Conservation (phyloP, 2,888 invertebrate species). For the Leptura quadrifasciata region DNA sequence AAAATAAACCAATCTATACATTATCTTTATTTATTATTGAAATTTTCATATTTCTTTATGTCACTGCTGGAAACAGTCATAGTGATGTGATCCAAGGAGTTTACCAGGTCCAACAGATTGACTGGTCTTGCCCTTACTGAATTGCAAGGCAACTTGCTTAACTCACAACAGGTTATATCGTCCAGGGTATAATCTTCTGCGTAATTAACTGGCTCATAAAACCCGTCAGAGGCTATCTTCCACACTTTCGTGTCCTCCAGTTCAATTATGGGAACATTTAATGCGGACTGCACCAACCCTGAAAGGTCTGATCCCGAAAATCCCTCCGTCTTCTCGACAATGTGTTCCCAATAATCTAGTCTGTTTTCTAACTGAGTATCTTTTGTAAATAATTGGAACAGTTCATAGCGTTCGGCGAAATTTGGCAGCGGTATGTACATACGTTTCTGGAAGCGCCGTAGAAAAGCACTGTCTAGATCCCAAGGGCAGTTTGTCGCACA, state of each 20-base stretch:
- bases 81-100: conserved; percentile 62
- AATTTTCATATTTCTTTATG: conserved; percentile 62
- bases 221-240: conserved; percentile 64
- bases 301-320: conserved; percentile 77
- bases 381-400: conserved; percentile 65
- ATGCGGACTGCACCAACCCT: conserved; percentile 69
- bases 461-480: conserved; percentile 78
- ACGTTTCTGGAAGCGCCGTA: conserved; percentile 76
- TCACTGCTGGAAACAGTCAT: conserved; percentile 64
- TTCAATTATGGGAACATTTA: conserved; percentile 73
- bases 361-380: conserved; percentile 58
- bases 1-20: too few species aligned
- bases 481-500: conserved; percentile 80
- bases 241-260: conserved; percentile 72
- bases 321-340: conserved; percentile 74
- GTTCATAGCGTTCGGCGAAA: conserved; percentile 63
- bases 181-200: conserved; percentile 52
- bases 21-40: conserved; percentile 36
- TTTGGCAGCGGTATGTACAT: conserved; percentile 76
- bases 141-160: conserved; percentile 63
- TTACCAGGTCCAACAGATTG: conserved; percentile 65
- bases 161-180: conserved; percentile 53
- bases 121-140: conserved; percentile 65
- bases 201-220: conserved; percentile 60
- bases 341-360: conserved; percentile 49